A percentile compares a stretch with the other conserved stretches of the same genome.
Evolutionary conservation across 2,888 invertebrate species (phyloP).

Genomic region (Aethes cnicana): DNA sequence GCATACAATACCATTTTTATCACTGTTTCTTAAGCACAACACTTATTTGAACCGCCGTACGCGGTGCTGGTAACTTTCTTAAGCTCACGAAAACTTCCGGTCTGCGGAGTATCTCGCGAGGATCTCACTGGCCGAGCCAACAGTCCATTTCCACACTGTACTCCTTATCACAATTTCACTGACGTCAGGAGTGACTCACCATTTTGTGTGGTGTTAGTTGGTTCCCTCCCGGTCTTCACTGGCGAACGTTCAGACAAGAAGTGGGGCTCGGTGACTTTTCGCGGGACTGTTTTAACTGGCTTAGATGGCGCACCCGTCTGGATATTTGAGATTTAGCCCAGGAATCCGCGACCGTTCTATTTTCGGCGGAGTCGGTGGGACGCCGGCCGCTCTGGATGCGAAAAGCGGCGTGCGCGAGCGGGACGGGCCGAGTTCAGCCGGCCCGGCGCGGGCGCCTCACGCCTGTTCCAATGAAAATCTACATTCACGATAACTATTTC

Average conservation of each 20-base stretch:
- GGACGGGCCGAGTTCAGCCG: slow-evolving; percentile 57
- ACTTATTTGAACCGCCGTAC: slow-evolving; percentile 50
- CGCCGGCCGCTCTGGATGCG: slow-evolving; percentile 58
- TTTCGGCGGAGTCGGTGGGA: slow-evolving; percentile 70
- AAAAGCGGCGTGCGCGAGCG: slow-evolving; percentile 54
- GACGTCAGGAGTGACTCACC: slow-evolving; percentile 81
- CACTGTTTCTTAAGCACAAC: slow-evolving; percentile 64
- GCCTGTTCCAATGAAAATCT: slow-evolving; percentile 72
- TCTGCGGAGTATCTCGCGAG: slow-evolving; percentile 67
- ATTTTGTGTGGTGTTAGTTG: slow-evolving; percentile 86
- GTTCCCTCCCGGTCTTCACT: slow-evolving; percentile 86
- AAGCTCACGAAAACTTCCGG: slow-evolving; percentile 64
- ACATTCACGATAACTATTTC: slow-evolving; percentile 81
- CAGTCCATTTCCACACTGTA: slow-evolving; percentile 72
- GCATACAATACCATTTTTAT: slow-evolving; percentile 60
- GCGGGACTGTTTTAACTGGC: slow-evolving; percentile 87
- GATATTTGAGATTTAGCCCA: slow-evolving; percentile 85
- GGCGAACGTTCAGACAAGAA: slow-evolving; percentile 89
- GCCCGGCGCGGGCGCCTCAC: slow-evolving; percentile 47
- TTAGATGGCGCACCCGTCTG: slow-evolving; percentile 87
- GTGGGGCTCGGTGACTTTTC: slow-evolving; percentile 87
- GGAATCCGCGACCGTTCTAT: slow-evolving; percentile 82
- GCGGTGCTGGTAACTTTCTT: slow-evolving; percentile 42
- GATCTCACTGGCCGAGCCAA: slow-evolving; percentile 60
- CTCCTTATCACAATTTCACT: slow-evolving; percentile 76